Conservation (phyloP, 2,888 invertebrate genomes). For the Ormyrus pomaceus region DNA sequence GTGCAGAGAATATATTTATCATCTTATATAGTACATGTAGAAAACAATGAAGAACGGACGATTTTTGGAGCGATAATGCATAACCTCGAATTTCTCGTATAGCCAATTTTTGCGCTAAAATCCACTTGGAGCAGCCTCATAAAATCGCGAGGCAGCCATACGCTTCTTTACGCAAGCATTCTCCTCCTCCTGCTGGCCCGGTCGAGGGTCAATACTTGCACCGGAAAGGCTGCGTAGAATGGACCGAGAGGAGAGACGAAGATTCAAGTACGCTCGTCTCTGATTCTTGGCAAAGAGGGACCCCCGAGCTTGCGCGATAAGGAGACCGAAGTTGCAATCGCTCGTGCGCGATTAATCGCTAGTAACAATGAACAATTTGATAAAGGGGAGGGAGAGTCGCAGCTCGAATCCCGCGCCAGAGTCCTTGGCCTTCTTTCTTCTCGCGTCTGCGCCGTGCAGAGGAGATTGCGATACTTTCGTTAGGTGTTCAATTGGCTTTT, state of each 20-base stretch:
- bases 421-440: background rate
- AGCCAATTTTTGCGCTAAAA: no score
- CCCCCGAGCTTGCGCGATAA: constrained; percentile 7
- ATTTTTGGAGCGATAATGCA: no score
- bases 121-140: no score
- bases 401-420: no score
- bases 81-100: no score
- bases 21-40: no score
- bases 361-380: constrained; percentile 14
- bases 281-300: background rate
- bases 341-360: background rate
- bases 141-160: no score
- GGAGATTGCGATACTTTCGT: constrained; percentile 1
- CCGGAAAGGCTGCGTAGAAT: background rate
- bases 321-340: constrained; percentile 2
- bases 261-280: background rate
- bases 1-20: no score
- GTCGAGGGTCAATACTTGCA: constrained; percentile 22
- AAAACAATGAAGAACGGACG: no score
- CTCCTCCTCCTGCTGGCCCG: background rate
- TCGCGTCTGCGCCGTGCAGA: background rate
- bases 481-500: background rate
- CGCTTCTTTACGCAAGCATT: constrained; percentile 21
- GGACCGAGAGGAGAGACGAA: background rate
- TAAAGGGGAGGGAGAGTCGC: background rate